A percentile compares a stretch with the other conserved stretches of the same genome.
These are phyloP conservation scores for Hylyphantes graminicola DNA, from an alignment of 1,140 invertebrate species.

Conservation along the genomic window DNA sequence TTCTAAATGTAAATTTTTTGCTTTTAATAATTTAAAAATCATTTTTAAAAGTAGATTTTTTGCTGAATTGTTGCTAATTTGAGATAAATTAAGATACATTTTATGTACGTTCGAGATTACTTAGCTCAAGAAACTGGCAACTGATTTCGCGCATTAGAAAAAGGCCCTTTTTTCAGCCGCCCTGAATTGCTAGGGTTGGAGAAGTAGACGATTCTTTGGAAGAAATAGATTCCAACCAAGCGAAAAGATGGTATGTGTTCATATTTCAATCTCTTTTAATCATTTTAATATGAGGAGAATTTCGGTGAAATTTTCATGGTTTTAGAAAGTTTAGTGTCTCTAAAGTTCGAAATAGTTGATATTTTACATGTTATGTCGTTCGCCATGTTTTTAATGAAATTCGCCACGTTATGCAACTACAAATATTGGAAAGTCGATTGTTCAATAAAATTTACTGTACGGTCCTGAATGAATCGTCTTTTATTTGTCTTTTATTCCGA, in stretches of 20 bases:
- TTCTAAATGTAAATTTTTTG: no score
- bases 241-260: slow-evolving; percentile 33
- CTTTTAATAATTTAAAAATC: no score
- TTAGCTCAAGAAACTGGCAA: no score
- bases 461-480: neutral
- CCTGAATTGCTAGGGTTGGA: neutral
- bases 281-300: neutral
- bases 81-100: no score
- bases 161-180: neutral
- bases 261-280: slow-evolving; percentile 31
- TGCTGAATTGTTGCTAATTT: no score
- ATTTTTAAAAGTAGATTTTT: no score
- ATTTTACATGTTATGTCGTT: neutral
- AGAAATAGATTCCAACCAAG: neutral
- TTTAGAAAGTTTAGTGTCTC: neutral
- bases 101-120: no score
- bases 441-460: neutral
- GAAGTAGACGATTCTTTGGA: neutral
- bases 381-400: slow-evolving; percentile 8
- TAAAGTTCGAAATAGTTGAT: neutral
- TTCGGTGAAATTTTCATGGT: neutral
- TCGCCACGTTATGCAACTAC: neutral
- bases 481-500: neutral
- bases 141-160: no score
- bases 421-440: neutral